phyloP scores from a whole-genome alignment of 2,888 invertebrate genomes.

The Patella depressa region DNA sequence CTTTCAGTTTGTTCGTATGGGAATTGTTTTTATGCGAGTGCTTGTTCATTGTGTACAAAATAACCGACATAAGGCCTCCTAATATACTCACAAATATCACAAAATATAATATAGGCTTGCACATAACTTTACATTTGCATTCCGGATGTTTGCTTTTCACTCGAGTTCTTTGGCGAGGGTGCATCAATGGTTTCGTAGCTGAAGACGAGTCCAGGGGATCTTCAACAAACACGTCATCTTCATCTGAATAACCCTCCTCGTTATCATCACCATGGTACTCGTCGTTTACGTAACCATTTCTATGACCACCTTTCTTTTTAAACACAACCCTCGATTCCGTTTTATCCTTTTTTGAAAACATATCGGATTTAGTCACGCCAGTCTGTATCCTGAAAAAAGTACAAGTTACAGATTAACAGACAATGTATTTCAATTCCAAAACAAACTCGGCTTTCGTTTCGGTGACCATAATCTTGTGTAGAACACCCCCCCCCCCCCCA shows the following conservation, averaged over 20 bases:
- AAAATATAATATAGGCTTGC: constrained; percentile 54
- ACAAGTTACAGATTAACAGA: too few species aligned
- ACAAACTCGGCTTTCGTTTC: too few species aligned
- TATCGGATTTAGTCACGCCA: not conserved
- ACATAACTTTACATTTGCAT: constrained; percentile 50
- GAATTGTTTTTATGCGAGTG: constrained; percentile 31
- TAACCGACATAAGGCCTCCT: constrained; percentile 53
- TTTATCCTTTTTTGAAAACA: constrained; percentile 12
- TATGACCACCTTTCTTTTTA: constrained; percentile 30
- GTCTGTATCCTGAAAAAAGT: too few species aligned
- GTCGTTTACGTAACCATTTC: constrained; percentile 45
- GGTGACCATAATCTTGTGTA: too few species aligned
- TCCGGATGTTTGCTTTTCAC: constrained; percentile 50
- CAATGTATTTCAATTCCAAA: too few species aligned
- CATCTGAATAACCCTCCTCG: constrained; percentile 53
- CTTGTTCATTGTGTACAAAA: constrained; percentile 58
- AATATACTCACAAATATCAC: constrained; percentile 50
- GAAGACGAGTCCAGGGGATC: constrained; percentile 50
- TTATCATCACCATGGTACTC: constrained; percentile 44
- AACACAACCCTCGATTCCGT: constrained; percentile 40
- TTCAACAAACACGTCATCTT: constrained; percentile 60
- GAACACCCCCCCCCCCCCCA: too few species aligned
- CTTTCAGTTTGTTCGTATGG: not conserved
- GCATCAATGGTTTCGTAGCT: constrained; percentile 61
- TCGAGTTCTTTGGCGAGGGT: constrained; percentile 53